These are phyloP conservation scores for Zaprionus davidi DNA, from an alignment of 1,140 invertebrate genomes.

Conservation along the genomic window DNA sequence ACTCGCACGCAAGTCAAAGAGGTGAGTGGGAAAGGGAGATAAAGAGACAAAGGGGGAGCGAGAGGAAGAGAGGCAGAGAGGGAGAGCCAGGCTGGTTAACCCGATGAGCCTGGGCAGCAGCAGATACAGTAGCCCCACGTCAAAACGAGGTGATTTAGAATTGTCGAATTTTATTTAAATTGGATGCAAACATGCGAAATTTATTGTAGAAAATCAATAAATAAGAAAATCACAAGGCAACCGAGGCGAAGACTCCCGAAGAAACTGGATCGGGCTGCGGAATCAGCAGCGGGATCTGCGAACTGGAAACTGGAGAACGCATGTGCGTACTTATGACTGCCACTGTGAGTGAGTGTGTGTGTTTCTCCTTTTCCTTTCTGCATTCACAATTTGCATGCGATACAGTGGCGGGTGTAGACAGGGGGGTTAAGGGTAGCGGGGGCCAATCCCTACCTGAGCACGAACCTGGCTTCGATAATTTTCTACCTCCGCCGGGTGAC, in stretches of 20 bases:
- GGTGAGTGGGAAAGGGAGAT: not conserved
- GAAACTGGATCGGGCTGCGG: conserved; percentile 66
- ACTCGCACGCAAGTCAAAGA: conserved; percentile 58
- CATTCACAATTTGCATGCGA: conserved; percentile 53
- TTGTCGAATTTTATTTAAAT: conserved; percentile 85
- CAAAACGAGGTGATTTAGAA: conserved; percentile 84
- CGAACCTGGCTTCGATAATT: conserved; percentile 70
- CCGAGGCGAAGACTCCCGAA: conserved; percentile 2
- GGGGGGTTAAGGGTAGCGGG: not conserved
- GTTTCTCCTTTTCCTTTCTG: conserved; percentile 12
- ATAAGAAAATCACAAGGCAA: conserved; percentile 77
- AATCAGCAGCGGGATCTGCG: conserved; percentile 15
- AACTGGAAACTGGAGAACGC: conserved; percentile 34
- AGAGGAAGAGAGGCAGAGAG: not conserved
- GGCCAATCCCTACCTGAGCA: conserved; percentile 35
- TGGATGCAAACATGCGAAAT: conserved; percentile 84
- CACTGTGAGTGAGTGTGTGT: conserved; percentile 17
- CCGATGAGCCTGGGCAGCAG: conserved; percentile 27
- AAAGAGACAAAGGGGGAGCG: conserved; percentile 17
- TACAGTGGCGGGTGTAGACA: not conserved
- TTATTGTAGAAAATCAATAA: conserved; percentile 84
- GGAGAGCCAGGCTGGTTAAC: conserved; percentile 10
- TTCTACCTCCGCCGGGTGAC: conserved; percentile 13
- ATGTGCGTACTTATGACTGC: conserved; percentile 48
- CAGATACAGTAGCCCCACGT: conserved; percentile 81